A percentile compares a stretch with the other conserved stretches of the same genome.
Conservation (phyloP, 2,797 vertebrate species). For the Helarctos malayanus region DNA sequence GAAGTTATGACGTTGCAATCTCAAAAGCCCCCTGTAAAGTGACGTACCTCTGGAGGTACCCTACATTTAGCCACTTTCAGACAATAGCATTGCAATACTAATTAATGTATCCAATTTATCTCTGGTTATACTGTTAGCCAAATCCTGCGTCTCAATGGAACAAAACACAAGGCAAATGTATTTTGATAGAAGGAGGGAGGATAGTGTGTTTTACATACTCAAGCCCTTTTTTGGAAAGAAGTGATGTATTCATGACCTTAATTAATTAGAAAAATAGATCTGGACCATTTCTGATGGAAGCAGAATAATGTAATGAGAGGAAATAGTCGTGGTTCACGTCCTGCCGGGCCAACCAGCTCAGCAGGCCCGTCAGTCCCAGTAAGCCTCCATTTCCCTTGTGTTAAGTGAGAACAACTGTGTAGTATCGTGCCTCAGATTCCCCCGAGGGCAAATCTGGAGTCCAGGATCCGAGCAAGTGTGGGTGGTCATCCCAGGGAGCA, state of each 20-base stretch:
- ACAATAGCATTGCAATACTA: conserved; percentile 48
- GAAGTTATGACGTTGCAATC: background rate
- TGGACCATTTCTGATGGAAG: conserved; percentile 18
- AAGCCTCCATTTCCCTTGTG: background rate
- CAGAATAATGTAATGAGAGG: background rate
- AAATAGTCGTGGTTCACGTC: background rate
- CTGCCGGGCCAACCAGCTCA: background rate
- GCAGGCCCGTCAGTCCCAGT: background rate
- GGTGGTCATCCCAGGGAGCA: background rate
- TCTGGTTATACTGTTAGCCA: conserved; percentile 59
- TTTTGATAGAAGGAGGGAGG: background rate
- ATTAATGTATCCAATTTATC: conserved; percentile 61
- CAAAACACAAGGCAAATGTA: background rate
- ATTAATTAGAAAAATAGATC: conserved; percentile 12
- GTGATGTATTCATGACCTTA: conserved; percentile 8
- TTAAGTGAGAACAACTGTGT: background rate
- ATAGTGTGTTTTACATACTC: background rate
- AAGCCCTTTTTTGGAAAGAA: conserved; percentile 48
- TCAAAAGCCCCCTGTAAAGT: conserved; percentile 8
- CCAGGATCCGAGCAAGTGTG: background rate
- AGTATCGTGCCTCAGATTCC: background rate
- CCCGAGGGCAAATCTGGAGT: background rate
- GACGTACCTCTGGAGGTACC: background rate
- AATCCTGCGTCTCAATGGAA: conserved; percentile 5
- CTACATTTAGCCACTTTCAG: conserved; percentile 12